These are phyloP conservation scores for Cataglyphis hispanica DNA, from an alignment of 1,140 invertebrate species.

Conservation along the genomic window DNA sequence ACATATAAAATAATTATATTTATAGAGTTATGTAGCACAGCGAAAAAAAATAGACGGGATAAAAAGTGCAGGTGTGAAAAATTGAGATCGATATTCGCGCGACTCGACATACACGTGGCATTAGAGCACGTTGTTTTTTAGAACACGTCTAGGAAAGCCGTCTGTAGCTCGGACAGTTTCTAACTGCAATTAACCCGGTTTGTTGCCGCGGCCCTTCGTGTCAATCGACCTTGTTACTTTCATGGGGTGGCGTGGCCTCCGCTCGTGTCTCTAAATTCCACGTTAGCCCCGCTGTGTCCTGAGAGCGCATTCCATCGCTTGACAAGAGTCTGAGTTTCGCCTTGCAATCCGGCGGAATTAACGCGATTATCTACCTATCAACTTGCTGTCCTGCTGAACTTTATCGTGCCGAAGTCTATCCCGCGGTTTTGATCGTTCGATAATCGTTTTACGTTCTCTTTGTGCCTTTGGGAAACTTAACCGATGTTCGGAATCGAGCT, in stretches of 20 bases:
- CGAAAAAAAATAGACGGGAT: no score
- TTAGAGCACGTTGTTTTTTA: not conserved
- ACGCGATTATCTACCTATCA: constrained; percentile 14
- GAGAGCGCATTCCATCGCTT: constrained; percentile 50
- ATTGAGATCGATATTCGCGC: not conserved
- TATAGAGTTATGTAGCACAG: no score
- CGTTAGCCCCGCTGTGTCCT: constrained; percentile 5
- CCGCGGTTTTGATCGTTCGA: constrained; percentile 40
- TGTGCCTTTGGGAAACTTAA: constrained; percentile 52
- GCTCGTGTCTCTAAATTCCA: not conserved
- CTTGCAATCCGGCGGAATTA: constrained; percentile 40
- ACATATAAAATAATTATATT: not conserved
- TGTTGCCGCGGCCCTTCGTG: not conserved
- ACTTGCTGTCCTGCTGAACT: constrained; percentile 22
- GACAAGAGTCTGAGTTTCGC: constrained; percentile 47
- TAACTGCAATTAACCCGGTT: constrained; percentile 39
- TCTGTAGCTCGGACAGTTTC: constrained; percentile 15
- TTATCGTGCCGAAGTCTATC: constrained; percentile 4
- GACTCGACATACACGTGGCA: no score
- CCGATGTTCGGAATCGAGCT: constrained; percentile 42
- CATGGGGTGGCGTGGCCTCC: not conserved
- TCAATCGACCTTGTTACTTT: constrained; percentile 42
- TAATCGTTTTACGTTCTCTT: constrained; percentile 56
- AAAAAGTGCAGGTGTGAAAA: no score
- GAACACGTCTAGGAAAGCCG: not conserved